Percentiles rank a stretch among this genome's conserved stretches.
Conservation (phyloP, 2,888 invertebrate genomes). For the Busseola fusca region DNA sequence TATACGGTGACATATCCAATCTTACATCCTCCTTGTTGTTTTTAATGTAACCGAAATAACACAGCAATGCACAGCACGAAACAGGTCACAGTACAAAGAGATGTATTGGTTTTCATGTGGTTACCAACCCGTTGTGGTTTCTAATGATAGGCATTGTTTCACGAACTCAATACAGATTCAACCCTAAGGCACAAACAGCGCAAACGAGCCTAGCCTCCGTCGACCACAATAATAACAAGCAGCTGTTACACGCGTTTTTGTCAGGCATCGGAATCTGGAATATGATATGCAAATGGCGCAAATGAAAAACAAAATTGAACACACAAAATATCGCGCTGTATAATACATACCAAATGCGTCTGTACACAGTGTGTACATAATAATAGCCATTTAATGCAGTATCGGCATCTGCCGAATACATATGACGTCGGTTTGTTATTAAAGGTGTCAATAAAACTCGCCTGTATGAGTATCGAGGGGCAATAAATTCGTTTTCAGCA, state of each 20-base stretch:
- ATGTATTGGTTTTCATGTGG: slow-evolving; percentile 17
- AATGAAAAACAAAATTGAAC: slow-evolving; percentile 54
- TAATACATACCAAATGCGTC: slow-evolving; percentile 31
- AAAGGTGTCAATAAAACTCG: slow-evolving; percentile 83
- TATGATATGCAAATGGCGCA: slow-evolving; percentile 55
- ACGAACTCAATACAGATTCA: slow-evolving; percentile 18
- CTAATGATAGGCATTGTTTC: slow-evolving; percentile 29
- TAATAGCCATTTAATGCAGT: slow-evolving; percentile 45
- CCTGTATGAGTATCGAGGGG: slow-evolving; percentile 79
- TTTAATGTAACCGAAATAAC: neutral
- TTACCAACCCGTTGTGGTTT: slow-evolving; percentile 11
- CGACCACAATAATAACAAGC: slow-evolving; percentile 42
- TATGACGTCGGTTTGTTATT: slow-evolving; percentile 60
- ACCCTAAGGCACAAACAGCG: slow-evolving; percentile 18
- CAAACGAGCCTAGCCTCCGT: slow-evolving; percentile 21
- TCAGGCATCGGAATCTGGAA: slow-evolving; percentile 37
- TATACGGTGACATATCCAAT: neutral
- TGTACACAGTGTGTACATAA: slow-evolving; percentile 25
- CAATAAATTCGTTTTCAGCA: slow-evolving; percentile 87
- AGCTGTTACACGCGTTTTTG: slow-evolving; percentile 49
- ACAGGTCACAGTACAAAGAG: neutral
- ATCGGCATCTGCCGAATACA: slow-evolving; percentile 46
- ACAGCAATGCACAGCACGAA: neutral
- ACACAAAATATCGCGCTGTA: slow-evolving; percentile 39
- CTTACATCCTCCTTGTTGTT: neutral